phyloP scores from a whole-genome alignment of 2,797 vertebrate genomes.

The Cygnus olor region DNA sequence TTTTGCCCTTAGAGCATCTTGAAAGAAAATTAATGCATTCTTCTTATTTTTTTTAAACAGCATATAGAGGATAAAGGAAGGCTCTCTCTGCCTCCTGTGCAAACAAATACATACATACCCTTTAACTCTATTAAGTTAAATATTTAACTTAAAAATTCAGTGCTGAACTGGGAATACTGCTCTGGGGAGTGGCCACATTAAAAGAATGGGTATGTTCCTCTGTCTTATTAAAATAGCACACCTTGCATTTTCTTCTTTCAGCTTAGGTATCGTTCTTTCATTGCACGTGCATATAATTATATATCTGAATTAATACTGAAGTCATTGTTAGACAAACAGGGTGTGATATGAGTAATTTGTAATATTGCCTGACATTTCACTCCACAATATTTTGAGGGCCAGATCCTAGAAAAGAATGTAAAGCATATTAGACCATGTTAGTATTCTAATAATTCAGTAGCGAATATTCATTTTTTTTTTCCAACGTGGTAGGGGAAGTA shows the following conservation, averaged over 20 bases:
- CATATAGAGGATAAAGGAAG: not conserved
- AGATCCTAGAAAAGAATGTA: not conserved
- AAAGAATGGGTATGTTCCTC: not conserved
- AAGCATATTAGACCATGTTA: not conserved
- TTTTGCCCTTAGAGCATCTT: not conserved
- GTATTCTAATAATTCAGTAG: not conserved
- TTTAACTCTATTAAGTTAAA: not conserved
- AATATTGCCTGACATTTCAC: not conserved
- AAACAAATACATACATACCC: not conserved
- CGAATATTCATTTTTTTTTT: not conserved
- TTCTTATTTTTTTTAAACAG: too few relatives aligned
- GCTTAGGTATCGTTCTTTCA: not conserved
- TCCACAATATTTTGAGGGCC: not conserved
- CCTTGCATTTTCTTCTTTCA: not conserved
- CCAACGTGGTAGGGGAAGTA: not conserved
- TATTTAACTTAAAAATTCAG: not conserved
- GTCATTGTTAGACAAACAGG: not conserved
- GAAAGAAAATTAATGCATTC: not conserved
- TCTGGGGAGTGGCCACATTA: not conserved
- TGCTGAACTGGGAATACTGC: not conserved
- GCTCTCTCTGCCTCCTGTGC: not conserved
- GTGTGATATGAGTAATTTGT: not conserved
- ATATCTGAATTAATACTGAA: not conserved
- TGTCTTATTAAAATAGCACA: not conserved
- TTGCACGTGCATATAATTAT: not conserved